Conservation (phyloP, 2,113 vertebrate genomes). For the Syngnathus typhle region DNA sequence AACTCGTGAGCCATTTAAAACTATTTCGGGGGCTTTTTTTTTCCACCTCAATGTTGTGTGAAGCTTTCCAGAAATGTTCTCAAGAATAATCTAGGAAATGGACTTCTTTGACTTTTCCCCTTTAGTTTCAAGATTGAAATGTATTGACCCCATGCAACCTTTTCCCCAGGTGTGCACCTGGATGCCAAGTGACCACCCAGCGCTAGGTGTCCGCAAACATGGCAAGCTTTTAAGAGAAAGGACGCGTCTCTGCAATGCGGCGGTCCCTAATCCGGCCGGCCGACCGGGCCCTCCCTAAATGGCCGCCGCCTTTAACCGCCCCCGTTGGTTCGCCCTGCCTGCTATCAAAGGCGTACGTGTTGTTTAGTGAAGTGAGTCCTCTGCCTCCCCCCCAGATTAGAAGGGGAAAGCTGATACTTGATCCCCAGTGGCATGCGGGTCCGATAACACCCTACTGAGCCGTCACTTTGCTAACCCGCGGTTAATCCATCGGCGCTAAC, state of each 20-base stretch:
- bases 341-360: constrained; percentile 35
- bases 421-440: constrained; percentile 56
- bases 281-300: constrained; percentile 53
- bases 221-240: constrained; percentile 29
- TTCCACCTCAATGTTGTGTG: no score
- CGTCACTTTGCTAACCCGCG: constrained; percentile 53
- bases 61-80: no score
- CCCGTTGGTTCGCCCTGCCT: constrained; percentile 35
- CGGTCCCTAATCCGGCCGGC: constrained; percentile 40
- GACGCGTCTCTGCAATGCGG: constrained; percentile 24
- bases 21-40: no score
- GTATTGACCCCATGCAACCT: no score
- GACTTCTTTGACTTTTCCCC: no score
- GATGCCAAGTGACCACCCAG: constrained; percentile 4
- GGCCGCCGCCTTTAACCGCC: constrained; percentile 53
- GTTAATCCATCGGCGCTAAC: constrained; percentile 68
- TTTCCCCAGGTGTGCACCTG: no score
- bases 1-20: no score
- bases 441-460: constrained; percentile 49
- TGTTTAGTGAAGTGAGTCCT: constrained; percentile 53
- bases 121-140: no score
- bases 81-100: no score
- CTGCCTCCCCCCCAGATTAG: constrained; percentile 42
- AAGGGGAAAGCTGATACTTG: constrained; percentile 60
- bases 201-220: neutral